These are phyloP conservation scores for Phengaris arion DNA, from an alignment of 2,888 invertebrate species.

Conservation along the genomic window DNA sequence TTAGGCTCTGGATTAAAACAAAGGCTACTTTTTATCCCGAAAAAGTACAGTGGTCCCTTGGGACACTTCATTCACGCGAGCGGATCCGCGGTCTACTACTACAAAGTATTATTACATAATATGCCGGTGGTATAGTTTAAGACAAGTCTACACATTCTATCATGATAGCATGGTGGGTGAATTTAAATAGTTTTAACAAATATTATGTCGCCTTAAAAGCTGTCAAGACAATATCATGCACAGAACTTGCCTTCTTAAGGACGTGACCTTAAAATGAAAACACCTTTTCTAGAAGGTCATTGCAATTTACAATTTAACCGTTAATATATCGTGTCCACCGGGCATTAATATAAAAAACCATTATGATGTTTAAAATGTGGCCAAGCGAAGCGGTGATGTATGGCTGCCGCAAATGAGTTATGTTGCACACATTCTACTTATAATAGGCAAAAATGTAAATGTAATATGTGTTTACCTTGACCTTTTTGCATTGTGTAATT, in stretches of 20 bases:
- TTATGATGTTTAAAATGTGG: constrained; percentile 63
- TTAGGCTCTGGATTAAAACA: no score
- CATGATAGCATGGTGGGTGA: no score
- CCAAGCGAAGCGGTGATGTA: constrained; percentile 59
- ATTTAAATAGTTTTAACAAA: no score
- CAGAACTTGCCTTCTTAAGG: background rate
- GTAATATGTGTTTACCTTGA: background rate
- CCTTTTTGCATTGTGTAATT: constrained; percentile 13
- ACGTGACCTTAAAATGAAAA: background rate
- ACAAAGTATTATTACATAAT: no score
- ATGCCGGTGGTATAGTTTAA: no score
- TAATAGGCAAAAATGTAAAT: constrained; percentile 14
- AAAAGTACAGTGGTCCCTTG: no score
- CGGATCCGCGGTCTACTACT: no score
- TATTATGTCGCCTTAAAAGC: no score
- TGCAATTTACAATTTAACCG: constrained; percentile 36
- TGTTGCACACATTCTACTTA: constrained; percentile 31
- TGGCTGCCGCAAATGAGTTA: constrained; percentile 53
- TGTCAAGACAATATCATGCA: no score
- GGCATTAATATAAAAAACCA: constrained; percentile 66
- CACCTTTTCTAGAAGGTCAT: constrained; percentile 2
- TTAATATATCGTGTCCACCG: constrained; percentile 63
- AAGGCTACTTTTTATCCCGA: no score
- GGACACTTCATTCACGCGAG: no score
- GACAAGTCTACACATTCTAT: no score